Conservation (phyloP, 1,140 invertebrate species). For the Palaemon carinicauda region DNA sequence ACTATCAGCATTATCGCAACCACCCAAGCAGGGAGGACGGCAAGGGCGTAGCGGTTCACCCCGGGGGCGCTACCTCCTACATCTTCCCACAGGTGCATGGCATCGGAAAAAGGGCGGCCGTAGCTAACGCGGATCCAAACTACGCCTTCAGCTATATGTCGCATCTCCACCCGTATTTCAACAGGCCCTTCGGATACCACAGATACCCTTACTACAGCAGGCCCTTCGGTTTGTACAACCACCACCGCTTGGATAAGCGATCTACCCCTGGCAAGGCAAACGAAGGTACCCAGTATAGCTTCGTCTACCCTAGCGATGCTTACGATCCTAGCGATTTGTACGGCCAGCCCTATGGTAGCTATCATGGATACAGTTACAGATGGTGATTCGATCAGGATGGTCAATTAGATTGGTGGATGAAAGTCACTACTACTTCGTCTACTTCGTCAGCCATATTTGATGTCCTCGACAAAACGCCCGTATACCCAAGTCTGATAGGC, state of each 20-base stretch:
- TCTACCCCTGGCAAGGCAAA: not conserved
- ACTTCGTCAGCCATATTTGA: not conserved
- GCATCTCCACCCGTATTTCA: not conserved
- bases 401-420: not conserved
- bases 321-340: too few relatives aligned
- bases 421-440: not conserved
- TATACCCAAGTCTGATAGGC: not conserved
- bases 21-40: slow-evolving; percentile 11
- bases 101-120: slow-evolving; percentile 23
- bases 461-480: not conserved
- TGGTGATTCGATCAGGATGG: not conserved
- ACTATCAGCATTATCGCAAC: not conserved
- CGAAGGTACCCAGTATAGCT: not conserved
- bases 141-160: not conserved
- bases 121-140: not conserved
- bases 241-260: not conserved
- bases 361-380: slow-evolving; percentile 24
- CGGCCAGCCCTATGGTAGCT: not conserved
- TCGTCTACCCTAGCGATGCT: not conserved
- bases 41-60: slow-evolving; percentile 35
- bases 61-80: slow-evolving; percentile 42
- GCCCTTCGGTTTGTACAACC: not conserved
- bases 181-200: slow-evolving; percentile 4
- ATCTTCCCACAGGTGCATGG: slow-evolving; percentile 43
- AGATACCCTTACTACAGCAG: not conserved